These are phyloP conservation scores for Melierax canorus DNA, from an alignment of 2,113 vertebrate species.

Conservation along the genomic window DNA sequence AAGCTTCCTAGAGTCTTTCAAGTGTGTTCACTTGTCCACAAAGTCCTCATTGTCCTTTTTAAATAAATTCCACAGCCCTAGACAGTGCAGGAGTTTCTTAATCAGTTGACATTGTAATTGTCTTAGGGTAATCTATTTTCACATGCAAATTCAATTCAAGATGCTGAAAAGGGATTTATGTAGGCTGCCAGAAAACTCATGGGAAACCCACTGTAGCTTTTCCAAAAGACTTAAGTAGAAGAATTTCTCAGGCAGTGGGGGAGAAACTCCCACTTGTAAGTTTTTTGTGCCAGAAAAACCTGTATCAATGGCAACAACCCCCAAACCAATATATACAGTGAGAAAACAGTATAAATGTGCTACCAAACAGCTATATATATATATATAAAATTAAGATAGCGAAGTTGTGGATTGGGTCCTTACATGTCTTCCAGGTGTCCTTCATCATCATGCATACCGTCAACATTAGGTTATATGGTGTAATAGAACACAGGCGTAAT, in stretches of 20 bases:
- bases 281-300: background rate
- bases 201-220: conserved; percentile 25
- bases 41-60: background rate
- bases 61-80: background rate
- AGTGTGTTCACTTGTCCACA: background rate
- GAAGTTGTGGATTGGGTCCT: background rate
- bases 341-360: background rate
- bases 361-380: background rate
- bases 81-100: background rate
- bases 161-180: conserved; percentile 23
- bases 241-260: background rate
- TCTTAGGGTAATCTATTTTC: conserved; percentile 42
- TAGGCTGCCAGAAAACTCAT: conserved; percentile 30
- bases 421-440: background rate
- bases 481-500: background rate
- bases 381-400: background rate
- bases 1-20: background rate
- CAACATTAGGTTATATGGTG: background rate
- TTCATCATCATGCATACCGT: background rate
- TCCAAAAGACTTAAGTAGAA: background rate
- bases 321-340: background rate
- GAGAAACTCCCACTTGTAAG: background rate
- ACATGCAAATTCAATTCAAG: conserved; percentile 29
- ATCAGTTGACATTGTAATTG: conserved; percentile 16
- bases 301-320: background rate